These are phyloP conservation scores for Tenebrio molitor DNA, from an alignment of 1,140 invertebrate genomes.

Conservation along the genomic window DNA sequence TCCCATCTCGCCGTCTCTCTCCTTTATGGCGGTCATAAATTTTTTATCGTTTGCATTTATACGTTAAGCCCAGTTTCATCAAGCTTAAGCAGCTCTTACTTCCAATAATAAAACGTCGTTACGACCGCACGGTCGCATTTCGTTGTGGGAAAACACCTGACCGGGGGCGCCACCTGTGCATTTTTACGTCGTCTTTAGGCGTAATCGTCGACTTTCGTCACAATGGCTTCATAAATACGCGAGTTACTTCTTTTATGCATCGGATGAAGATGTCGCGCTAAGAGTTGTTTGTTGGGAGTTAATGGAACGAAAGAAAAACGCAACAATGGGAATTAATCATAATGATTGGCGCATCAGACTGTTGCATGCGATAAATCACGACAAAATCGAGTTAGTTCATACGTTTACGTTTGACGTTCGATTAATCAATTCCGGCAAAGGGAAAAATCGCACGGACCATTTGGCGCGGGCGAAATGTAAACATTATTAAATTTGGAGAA, in stretches of 20 bases:
- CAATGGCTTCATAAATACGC: slow-evolving; percentile 12
- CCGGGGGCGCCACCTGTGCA: slow-evolving; percentile 1
- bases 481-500: slow-evolving; percentile 21
- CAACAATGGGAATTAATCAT: slow-evolving; percentile 41
- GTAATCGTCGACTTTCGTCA: slow-evolving; percentile 13
- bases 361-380: slow-evolving; percentile 33
- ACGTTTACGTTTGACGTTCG: slow-evolving; percentile 14
- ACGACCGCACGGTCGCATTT: slow-evolving; percentile 22
- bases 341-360: slow-evolving; percentile 44
- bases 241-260: neutral
- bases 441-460: neutral
- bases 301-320: slow-evolving; percentile 20
- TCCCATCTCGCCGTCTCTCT: slow-evolving; percentile 6
- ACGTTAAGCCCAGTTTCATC: slow-evolving; percentile 27
- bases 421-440: slow-evolving; percentile 8
- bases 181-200: slow-evolving; percentile 15
- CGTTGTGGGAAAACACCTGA: neutral
- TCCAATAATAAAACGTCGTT: slow-evolving; percentile 21
- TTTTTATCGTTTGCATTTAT: slow-evolving; percentile 35
- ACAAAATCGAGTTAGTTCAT: slow-evolving; percentile 30
- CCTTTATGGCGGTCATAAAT: slow-evolving; percentile 16
- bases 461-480: neutral
- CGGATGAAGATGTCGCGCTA: slow-evolving; percentile 16
- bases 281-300: slow-evolving; percentile 13
- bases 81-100: slow-evolving; percentile 33